Evolutionary conservation across 2,113 vertebrate species (phyloP).

Genomic region (Silurus glanis): DNA sequence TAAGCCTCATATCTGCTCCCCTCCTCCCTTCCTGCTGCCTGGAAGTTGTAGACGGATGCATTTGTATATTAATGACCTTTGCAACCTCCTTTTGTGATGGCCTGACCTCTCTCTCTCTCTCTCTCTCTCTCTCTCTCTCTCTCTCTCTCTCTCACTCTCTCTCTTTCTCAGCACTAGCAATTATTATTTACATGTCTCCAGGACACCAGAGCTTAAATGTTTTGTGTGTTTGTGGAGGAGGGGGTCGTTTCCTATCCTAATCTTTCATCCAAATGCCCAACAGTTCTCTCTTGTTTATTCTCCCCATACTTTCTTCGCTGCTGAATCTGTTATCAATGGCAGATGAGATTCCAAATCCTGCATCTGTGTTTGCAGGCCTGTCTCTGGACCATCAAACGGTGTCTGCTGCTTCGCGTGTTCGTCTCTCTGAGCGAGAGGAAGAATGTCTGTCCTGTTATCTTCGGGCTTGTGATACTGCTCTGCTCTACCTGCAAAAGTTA

Average conservation of each 20-base stretch:
- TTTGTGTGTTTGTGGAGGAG: not conserved
- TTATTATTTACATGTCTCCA: not conserved
- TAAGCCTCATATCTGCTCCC: conserved; percentile 45
- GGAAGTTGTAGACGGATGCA: conserved; percentile 43
- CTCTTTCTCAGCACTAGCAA: not conserved
- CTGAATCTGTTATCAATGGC: not conserved
- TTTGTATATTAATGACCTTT: conserved; percentile 44
- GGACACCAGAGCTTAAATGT: not conserved
- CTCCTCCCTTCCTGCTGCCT: conserved; percentile 46
- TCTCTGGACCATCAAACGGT: conserved; percentile 88
- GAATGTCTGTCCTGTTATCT: conserved; percentile 90
- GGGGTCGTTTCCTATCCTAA: not conserved
- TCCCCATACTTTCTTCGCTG: not conserved
- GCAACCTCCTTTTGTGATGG: conserved; percentile 16
- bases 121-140: not conserved
- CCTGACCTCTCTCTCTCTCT: not conserved
- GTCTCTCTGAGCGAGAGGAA: conserved; percentile 87
- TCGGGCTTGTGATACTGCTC: conserved; percentile 82
- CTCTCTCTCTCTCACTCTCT: not conserved
- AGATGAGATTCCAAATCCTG: not conserved
- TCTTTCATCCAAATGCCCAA: not conserved
- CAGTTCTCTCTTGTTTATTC: not conserved
- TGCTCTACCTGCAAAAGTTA: conserved; percentile 90
- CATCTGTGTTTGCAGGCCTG: conserved; percentile 74
- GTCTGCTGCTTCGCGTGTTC: conserved; percentile 83